Conservation (phyloP, 2,113 vertebrate genomes). For the Brienomyrus brachyistius region DNA sequence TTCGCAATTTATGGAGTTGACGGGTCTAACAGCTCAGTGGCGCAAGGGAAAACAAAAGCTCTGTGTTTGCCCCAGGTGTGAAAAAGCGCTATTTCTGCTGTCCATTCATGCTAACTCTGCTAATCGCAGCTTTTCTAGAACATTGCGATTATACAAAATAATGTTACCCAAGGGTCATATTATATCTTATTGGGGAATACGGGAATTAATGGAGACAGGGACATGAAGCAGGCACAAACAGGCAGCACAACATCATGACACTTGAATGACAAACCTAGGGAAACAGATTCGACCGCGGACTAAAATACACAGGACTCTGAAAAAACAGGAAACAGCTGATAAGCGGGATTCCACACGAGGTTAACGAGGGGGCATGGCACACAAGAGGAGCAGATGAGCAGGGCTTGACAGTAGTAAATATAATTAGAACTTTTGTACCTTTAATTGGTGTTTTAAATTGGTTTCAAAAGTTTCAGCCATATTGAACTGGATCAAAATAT, state of each 20-base stretch:
- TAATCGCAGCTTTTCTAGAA: slow-evolving; percentile 23
- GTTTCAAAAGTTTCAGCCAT: neutral
- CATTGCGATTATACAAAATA: neutral
- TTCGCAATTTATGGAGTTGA: slow-evolving; percentile 53
- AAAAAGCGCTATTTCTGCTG: slow-evolving; percentile 15
- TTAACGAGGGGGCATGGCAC: too few relatives aligned
- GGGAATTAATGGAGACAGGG: too few relatives aligned
- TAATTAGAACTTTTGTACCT: neutral
- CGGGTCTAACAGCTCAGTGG: slow-evolving; percentile 39
- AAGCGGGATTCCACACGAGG: too few relatives aligned
- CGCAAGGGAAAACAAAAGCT: slow-evolving; percentile 44
- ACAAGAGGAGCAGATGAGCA: too few relatives aligned
- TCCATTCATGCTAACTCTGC: slow-evolving; percentile 25
- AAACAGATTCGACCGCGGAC: too few relatives aligned
- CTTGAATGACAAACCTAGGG: too few relatives aligned
- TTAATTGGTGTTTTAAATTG: neutral
- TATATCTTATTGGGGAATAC: neutral
- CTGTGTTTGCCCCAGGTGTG: slow-evolving; percentile 43
- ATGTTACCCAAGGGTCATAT: neutral
- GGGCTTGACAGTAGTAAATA: neutral
- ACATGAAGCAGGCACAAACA: too few relatives aligned
- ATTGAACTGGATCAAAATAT: neutral
- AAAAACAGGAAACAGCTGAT: too few relatives aligned
- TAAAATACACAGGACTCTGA: too few relatives aligned
- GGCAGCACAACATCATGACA: too few relatives aligned